Percentiles rank a stretch among this genome's conserved stretches.
Conservation (phyloP, 2,113 vertebrate genomes). For the Morone chrysops region DNA sequence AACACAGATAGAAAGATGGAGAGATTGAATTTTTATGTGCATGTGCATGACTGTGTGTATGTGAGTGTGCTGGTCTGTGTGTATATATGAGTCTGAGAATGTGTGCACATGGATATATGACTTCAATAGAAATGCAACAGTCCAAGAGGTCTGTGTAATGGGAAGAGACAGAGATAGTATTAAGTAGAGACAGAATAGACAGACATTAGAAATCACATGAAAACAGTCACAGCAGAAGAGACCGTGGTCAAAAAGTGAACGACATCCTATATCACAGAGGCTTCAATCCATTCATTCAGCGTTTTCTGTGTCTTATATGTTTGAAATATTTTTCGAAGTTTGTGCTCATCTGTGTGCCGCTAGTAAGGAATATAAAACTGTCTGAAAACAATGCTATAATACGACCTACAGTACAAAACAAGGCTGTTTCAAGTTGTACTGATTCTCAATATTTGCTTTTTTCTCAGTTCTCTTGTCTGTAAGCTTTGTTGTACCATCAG, state of each 20-base stretch:
- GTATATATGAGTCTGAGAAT: not conserved
- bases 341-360: conserved; percentile 13
- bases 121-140: conserved; percentile 39
- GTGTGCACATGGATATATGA: conserved; percentile 42
- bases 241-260: not conserved
- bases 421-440: not conserved
- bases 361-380: not conserved
- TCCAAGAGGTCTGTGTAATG: conserved; percentile 31
- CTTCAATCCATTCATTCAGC: conserved; percentile 9
- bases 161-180: conserved; percentile 10
- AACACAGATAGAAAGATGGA: conserved; percentile 51
- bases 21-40: conserved; percentile 68
- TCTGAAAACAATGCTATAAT: not conserved
- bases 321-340: conserved; percentile 41
- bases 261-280: not conserved
- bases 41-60: not conserved
- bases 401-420: not conserved
- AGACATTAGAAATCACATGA: conserved; percentile 1
- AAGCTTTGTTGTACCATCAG: not conserved
- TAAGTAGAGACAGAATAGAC: not conserved
- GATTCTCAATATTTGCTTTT: not conserved
- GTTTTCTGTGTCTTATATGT: conserved; percentile 1
- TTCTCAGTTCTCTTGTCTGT: not conserved
- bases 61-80: not conserved
- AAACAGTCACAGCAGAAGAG: not conserved